Percentiles rank a stretch among this genome's conserved stretches.
phyloP scores from a whole-genome alignment of 2,888 invertebrate species.

The Synanthedon tipuliformis region DNA sequence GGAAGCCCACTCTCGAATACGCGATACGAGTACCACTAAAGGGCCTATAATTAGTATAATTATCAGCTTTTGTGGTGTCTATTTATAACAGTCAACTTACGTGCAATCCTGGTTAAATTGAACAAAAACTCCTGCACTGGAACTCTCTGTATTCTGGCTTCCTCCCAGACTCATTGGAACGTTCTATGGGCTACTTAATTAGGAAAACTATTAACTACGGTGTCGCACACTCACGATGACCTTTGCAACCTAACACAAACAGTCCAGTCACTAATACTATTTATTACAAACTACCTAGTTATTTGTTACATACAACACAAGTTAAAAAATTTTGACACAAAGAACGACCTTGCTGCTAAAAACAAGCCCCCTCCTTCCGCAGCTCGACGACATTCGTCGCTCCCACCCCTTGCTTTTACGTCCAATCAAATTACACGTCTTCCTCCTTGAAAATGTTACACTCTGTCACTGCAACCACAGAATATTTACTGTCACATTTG shows the following conservation, averaged over 20 bases:
- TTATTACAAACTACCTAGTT: constrained; percentile 41
- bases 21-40: neutral
- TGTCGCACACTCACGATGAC: constrained; percentile 45
- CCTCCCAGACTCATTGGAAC: constrained; percentile 89
- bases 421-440: too few relatives aligned
- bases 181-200: constrained; percentile 46
- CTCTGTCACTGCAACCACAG: too few relatives aligned
- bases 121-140: constrained; percentile 89
- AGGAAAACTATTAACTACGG: constrained; percentile 39
- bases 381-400: constrained; percentile 15
- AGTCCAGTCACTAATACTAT: constrained; percentile 50
- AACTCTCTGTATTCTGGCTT: constrained; percentile 77
- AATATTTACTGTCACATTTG: too few relatives aligned
- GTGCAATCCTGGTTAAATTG: constrained; percentile 98
- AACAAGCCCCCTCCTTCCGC: constrained; percentile 65
- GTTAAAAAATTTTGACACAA: constrained; percentile 69
- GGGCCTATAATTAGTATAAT: neutral
- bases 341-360: constrained; percentile 74
- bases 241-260: constrained; percentile 42
- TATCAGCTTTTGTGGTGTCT: neutral
- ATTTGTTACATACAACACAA: constrained; percentile 41
- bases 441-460: too few relatives aligned
- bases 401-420: constrained; percentile 7
- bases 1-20: neutral
- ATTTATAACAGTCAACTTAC: constrained; percentile 74